phyloP scores from a whole-genome alignment of 2,888 invertebrate genomes.

The Xylocampa areola region DNA sequence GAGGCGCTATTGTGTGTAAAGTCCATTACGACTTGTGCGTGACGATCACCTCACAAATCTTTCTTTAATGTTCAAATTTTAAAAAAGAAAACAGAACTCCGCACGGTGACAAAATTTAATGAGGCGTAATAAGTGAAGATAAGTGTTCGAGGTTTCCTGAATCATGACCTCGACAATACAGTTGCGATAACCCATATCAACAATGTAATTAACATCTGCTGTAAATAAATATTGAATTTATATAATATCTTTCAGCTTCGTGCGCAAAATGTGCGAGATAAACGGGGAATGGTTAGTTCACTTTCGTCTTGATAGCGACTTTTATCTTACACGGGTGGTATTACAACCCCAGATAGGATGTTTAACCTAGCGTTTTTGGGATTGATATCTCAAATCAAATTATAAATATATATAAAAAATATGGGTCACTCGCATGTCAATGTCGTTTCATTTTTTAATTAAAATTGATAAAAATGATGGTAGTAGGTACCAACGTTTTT shows the following conservation, averaged over 20 bases:
- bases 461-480: too few relatives aligned
- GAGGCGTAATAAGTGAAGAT: slow-evolving; percentile 57
- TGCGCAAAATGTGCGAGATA: slow-evolving; percentile 28
- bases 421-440: too few relatives aligned
- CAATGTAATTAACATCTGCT: slow-evolving; percentile 24
- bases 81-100: slow-evolving; percentile 12
- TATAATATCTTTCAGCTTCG: slow-evolving; percentile 4
- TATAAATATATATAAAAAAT: too few relatives aligned
- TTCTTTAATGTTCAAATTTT: slow-evolving; percentile 14
- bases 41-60: slow-evolving; percentile 35
- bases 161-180: slow-evolving; percentile 67
- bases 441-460: too few relatives aligned
- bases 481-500: too few relatives aligned
- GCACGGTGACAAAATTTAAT: slow-evolving; percentile 34
- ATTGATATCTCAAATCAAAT: too few relatives aligned
- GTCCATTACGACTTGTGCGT: slow-evolving; percentile 24
- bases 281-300: background rate
- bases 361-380: slow-evolving; percentile 1
- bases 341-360: too few relatives aligned
- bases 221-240: slow-evolving; percentile 41
- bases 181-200: slow-evolving; percentile 56
- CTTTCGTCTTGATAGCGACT: too few relatives aligned
- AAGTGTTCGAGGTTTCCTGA: slow-evolving; percentile 59
- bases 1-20: background rate
- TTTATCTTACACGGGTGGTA: too few relatives aligned